Conservation (phyloP, 2,888 invertebrate species). For the Hypomecis atomaria region DNA sequence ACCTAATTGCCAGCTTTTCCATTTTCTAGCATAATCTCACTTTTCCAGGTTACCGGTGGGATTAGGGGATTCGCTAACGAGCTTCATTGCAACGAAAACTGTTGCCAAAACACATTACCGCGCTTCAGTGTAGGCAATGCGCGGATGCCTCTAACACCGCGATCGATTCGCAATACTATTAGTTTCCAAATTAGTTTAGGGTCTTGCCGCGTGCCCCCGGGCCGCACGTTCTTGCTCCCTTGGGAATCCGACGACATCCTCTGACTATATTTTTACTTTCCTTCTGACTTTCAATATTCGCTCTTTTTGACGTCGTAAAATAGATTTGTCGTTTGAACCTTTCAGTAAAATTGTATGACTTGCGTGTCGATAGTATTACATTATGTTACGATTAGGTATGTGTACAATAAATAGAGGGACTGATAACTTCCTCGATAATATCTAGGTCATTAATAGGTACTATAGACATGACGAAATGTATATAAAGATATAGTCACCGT, state of each 20-base stretch:
- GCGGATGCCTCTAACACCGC: constrained; percentile 39
- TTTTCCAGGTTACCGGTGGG: background rate
- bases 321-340: constrained; percentile 9
- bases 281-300: constrained; percentile 22
- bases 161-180: constrained; percentile 51
- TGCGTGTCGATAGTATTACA: too few relatives aligned
- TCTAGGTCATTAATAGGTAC: too few relatives aligned
- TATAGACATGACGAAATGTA: too few relatives aligned
- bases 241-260: constrained; percentile 40
- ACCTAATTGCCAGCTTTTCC: background rate
- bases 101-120: constrained; percentile 34
- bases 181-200: constrained; percentile 56
- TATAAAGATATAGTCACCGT: too few relatives aligned
- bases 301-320: constrained; percentile 25
- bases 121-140: constrained; percentile 40
- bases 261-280: constrained; percentile 31
- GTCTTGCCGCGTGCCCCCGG: constrained; percentile 40
- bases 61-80: background rate
- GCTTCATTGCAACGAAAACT: constrained; percentile 26
- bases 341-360: background rate
- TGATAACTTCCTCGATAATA: too few relatives aligned
- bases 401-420: too few relatives aligned
- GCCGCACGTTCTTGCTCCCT: constrained; percentile 50
- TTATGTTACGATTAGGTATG: too few relatives aligned
- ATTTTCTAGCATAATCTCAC: constrained; percentile 2